A percentile compares a stretch with the other conserved stretches of the same genome.
phyloP scores from a whole-genome alignment of 1,140 invertebrate genomes.

The Drosophila navojoa region DNA sequence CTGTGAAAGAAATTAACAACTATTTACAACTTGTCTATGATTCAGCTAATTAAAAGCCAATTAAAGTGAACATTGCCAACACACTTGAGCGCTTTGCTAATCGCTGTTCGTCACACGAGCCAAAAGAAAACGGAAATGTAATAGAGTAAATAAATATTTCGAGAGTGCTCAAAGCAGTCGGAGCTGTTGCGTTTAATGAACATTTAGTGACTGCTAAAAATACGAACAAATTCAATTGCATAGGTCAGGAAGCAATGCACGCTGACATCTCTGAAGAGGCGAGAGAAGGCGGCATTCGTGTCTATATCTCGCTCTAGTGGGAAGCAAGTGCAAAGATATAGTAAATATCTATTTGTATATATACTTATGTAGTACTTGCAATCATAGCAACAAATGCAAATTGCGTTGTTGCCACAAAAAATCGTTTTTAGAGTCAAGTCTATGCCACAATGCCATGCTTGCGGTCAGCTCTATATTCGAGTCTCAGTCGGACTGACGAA shows the following conservation, averaged over 20 bases:
- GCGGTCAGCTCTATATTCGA: conserved; percentile 17
- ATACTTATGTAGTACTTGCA: background rate
- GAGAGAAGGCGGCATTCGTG: background rate
- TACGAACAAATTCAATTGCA: conserved; percentile 30
- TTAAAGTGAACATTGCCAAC: conserved; percentile 7
- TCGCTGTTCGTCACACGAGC: background rate
- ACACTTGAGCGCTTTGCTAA: background rate
- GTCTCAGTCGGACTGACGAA: background rate
- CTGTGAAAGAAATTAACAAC: too few species aligned
- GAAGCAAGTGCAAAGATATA: conserved; percentile 5
- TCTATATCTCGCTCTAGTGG: too few species aligned
- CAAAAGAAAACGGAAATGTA: background rate
- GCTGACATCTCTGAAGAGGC: conserved; percentile 2
- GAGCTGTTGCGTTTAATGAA: conserved; percentile 19
- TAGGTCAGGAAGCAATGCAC: conserved; percentile 45
- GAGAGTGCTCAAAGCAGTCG: background rate
- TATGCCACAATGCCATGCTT: conserved; percentile 29
- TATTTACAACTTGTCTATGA: background rate
- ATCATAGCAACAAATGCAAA: conserved; percentile 31
- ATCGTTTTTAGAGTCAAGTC: conserved; percentile 6
- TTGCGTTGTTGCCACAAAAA: conserved; percentile 38
- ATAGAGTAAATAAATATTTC: background rate
- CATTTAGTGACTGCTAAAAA: conserved; percentile 32
- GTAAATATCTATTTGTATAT: background rate
- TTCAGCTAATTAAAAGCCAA: conserved; percentile 2